phyloP scores from a whole-genome alignment of 2,113 vertebrate species.

The Aegotheles bennettii region DNA sequence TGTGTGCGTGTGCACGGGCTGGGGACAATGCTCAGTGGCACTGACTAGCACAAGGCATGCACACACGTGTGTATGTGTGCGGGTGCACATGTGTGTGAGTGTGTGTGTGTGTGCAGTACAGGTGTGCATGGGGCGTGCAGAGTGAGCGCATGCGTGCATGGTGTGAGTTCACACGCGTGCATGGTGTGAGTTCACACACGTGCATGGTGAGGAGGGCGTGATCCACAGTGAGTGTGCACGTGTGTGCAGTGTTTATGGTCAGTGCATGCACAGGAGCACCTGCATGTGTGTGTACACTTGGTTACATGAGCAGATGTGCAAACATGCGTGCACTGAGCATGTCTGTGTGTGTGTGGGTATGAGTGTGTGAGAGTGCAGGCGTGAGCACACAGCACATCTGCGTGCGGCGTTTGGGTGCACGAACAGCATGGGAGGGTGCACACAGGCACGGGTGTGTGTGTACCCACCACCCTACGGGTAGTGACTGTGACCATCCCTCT shows the following conservation, averaged over 20 bases:
- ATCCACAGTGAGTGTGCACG: no score
- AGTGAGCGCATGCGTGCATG: fast-evolving
- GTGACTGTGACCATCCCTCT: background rate
- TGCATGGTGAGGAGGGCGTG: no score
- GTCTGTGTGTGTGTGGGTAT: fast-evolving
- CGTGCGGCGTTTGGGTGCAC: fast-evolving
- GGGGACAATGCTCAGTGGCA: background rate
- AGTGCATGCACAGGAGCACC: fast-evolving
- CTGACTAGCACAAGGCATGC: fast-evolving
- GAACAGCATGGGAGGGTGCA: fast-evolving
- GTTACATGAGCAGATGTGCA: background rate
- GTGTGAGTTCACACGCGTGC: background rate
- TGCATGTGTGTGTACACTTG: no score
- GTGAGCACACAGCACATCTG: fast-evolving
- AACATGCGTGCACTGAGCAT: no score
- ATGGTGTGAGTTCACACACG: fast-evolving
- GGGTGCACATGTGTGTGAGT: no score
- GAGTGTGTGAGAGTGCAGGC: fast-evolving
- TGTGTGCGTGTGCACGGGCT: no score
- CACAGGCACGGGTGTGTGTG: background rate
- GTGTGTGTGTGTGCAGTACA: no score
- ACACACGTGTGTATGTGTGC: fast-evolving
- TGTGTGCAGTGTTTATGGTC: fast-evolving
- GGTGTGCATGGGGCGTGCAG: background rate
- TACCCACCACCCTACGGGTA: fast-evolving